phyloP scores from a whole-genome alignment of 2,888 invertebrate genomes.

The Galerucella calmariensis region DNA sequence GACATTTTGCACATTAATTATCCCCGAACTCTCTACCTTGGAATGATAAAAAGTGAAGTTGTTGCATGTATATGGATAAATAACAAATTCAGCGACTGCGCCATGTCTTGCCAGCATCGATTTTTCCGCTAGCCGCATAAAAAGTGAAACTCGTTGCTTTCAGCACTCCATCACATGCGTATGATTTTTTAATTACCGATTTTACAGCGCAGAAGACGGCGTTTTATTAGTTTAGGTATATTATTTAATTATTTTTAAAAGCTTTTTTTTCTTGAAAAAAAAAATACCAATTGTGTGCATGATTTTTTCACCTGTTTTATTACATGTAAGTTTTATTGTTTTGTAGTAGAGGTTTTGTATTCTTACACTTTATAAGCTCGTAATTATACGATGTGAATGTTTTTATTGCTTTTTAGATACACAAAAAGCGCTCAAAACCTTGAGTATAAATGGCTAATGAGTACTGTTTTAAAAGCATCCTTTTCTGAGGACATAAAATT shows the following conservation, averaged over 20 bases:
- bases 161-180: conserved; percentile 26
- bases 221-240: conserved; percentile 26
- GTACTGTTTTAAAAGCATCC: conserved; percentile 65
- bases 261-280: not conserved
- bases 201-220: conserved; percentile 17
- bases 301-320: conserved; percentile 11
- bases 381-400: conserved; percentile 11
- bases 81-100: conserved; percentile 37
- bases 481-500: conserved; percentile 67
- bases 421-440: conserved; percentile 24
- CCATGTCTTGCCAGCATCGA: conserved; percentile 38
- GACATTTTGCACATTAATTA: conserved; percentile 25
- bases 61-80: conserved; percentile 24
- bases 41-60: conserved; percentile 8
- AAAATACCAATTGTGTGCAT: conserved; percentile 10
- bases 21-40: not conserved
- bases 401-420: conserved; percentile 45
- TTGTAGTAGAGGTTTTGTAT: conserved; percentile 3
- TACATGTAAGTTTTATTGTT: conserved; percentile 4
- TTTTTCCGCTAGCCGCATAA: conserved; percentile 36
- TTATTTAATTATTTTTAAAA: conserved; percentile 1
- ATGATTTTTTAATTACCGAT: conserved; percentile 21
- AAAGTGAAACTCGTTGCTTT: conserved; percentile 32
- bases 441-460: conserved; percentile 55
- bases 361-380: not conserved